phyloP scores from a whole-genome alignment of 2,888 invertebrate genomes.

The Lycophotia porphyrea region DNA sequence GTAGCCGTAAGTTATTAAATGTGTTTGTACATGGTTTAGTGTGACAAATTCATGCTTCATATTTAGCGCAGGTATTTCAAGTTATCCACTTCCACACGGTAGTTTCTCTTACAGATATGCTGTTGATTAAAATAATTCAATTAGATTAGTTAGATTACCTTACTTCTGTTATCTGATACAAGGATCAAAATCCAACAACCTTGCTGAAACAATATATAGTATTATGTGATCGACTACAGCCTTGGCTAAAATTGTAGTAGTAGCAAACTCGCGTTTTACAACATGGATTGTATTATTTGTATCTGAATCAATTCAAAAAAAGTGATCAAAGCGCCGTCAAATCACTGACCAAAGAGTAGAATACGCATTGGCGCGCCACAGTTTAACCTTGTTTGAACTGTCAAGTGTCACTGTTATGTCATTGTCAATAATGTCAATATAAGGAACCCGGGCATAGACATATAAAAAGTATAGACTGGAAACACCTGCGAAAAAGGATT shows the following conservation, averaged over 20 bases:
- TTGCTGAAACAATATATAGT: background rate
- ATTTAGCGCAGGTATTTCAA: conserved; percentile 24
- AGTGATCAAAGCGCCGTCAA: background rate
- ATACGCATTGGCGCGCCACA: too few relatives aligned
- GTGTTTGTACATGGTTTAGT: conserved; percentile 93
- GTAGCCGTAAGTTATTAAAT: conserved; percentile 93
- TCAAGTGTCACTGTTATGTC: too few relatives aligned
- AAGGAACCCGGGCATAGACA: too few relatives aligned
- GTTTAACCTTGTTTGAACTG: too few relatives aligned
- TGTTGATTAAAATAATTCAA: background rate
- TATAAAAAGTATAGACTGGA: too few relatives aligned
- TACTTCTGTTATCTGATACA: conserved; percentile 19
- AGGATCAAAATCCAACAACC: background rate
- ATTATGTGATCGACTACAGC: background rate
- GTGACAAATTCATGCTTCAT: conserved; percentile 73
- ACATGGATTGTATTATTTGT: background rate
- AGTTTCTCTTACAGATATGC: background rate
- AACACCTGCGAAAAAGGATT: too few relatives aligned
- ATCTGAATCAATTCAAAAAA: background rate
- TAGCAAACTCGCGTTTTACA: background rate
- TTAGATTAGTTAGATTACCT: background rate
- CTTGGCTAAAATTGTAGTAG: background rate
- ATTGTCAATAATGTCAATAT: too few relatives aligned
- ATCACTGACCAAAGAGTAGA: background rate
- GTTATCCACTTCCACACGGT: conserved; percentile 2